A percentile compares a stretch with the other conserved stretches of the same genome.
Conservation (phyloP, 2,888 invertebrate genomes). For the Hydraecia micacea region DNA sequence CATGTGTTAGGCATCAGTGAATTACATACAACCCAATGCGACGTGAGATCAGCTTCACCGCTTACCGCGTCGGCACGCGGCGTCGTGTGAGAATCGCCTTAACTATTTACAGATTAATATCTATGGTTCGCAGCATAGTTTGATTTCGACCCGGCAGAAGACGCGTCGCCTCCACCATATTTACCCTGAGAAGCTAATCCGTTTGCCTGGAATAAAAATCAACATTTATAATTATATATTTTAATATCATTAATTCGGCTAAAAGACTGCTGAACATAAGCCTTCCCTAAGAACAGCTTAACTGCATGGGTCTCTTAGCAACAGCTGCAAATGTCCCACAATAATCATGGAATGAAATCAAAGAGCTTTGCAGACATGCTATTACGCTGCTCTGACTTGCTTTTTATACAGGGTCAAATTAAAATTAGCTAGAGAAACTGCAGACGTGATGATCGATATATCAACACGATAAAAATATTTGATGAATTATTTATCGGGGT, state of each 20-base stretch:
- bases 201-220: conserved; percentile 92
- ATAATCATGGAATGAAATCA: not conserved
- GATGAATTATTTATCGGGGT: not conserved
- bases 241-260: not conserved
- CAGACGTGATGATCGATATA: not conserved
- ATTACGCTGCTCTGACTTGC: too few species aligned
- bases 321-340: not conserved
- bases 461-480: not conserved
- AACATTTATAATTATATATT: not conserved
- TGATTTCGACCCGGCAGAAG: conserved; percentile 92
- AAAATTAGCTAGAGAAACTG: not conserved
- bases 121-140: conserved; percentile 94
- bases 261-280: not conserved
- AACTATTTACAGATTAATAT: conserved; percentile 88
- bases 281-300: not conserved
- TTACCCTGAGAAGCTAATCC: conserved; percentile 94
- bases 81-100: too few species aligned
- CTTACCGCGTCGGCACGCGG: too few species aligned
- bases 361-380: not conserved
- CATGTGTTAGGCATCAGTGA: too few species aligned
- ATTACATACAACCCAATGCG: too few species aligned
- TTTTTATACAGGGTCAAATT: not conserved
- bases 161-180: conserved; percentile 93
- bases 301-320: too few species aligned
- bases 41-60: too few species aligned